Conservation (phyloP, 92 coral and sea anemone genomes). For the Palythoa caribaeorum region DNA sequence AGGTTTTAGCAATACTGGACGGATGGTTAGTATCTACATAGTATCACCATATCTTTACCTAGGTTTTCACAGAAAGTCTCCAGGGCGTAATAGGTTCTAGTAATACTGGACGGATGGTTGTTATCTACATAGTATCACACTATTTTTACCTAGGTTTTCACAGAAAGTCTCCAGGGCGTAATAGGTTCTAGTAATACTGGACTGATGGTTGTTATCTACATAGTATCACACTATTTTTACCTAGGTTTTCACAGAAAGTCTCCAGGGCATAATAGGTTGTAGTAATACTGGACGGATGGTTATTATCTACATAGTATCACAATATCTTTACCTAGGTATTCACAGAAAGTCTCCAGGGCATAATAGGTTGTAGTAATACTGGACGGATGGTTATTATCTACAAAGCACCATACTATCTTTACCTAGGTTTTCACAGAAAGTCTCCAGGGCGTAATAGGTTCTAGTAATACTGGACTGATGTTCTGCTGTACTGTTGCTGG, state of each 20-base stretch:
- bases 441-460: conserved; percentile 96
- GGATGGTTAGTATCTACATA: no score
- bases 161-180: no score
- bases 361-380: conserved; percentile 79
- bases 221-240: conserved; percentile 46
- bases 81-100: no score
- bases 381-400: background rate
- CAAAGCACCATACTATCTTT: background rate
- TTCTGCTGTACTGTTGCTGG: conserved; percentile 68
- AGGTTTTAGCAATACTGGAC: no score
- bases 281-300: conserved; percentile 24
- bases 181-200: conserved; percentile 66
- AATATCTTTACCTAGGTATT: conserved; percentile 75
- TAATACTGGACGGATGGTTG: no score
- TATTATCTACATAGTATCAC: no score
- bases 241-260: conserved; percentile 63
- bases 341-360: background rate
- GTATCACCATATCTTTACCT: no score
- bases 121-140: no score
- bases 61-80: no score
- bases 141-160: no score
- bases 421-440: conserved; percentile 99
- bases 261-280: conserved; percentile 62
- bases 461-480: conserved; percentile 82
- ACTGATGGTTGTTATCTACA: background rate